phyloP scores from a whole-genome alignment of 2,888 invertebrate genomes.

The Eristalis arbustorum region DNA sequence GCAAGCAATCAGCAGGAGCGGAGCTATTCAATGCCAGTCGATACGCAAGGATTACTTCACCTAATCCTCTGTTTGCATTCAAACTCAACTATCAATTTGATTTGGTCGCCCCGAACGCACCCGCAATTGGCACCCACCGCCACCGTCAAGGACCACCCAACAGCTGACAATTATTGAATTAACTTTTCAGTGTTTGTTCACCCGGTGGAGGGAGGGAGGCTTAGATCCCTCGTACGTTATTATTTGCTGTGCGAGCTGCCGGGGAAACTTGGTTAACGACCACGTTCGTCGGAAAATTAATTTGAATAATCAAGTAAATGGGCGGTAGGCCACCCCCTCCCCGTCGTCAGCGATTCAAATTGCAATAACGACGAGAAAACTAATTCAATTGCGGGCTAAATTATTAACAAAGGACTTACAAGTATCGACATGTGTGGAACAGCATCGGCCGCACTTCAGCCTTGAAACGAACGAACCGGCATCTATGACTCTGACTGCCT shows the following conservation, averaged over 20 bases:
- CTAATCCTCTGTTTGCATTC: constrained; percentile 76
- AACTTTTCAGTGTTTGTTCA: constrained; percentile 49
- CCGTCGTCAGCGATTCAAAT: not conserved
- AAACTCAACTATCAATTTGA: constrained; percentile 69
- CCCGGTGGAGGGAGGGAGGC: too few species aligned
- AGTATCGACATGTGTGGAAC: constrained; percentile 21
- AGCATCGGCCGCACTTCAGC: not conserved
- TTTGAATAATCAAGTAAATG: constrained; percentile 48
- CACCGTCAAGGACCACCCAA: not conserved
- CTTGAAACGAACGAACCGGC: not conserved
- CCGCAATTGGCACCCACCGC: not conserved
- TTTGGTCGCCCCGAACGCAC: constrained; percentile 5
- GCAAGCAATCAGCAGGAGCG: constrained; percentile 15
- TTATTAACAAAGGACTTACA: constrained; percentile 50
- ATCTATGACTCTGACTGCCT: constrained; percentile 11
- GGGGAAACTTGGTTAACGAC: constrained; percentile 11
- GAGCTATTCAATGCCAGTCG: constrained; percentile 72
- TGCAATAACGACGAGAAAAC: constrained; percentile 39
- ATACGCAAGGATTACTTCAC: constrained; percentile 76
- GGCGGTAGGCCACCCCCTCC: too few species aligned
- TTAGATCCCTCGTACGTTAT: constrained; percentile 20
- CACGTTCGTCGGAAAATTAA: constrained; percentile 44
- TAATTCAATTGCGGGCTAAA: constrained; percentile 60
- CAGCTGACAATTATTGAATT: constrained; percentile 54
- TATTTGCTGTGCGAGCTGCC: constrained; percentile 20